Evolutionary conservation across 2,797 vertebrate species (phyloP).

Genomic region (Chelmon rostratus): DNA sequence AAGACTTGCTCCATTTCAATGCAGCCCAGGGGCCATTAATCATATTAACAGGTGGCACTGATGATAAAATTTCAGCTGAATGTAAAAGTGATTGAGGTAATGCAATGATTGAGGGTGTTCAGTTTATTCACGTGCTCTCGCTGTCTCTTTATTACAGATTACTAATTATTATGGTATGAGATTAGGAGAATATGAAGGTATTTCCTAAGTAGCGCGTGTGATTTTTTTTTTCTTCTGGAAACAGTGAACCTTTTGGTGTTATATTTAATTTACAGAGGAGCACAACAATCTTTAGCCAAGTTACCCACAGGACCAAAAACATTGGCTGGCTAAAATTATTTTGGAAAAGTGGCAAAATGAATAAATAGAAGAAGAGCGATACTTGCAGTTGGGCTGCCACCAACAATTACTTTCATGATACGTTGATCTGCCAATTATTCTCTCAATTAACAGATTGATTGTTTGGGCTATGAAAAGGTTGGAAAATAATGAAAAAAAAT

Average conservation of each 20-base stretch:
- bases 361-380: not conserved
- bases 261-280: slow-evolving; percentile 1
- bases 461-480: not conserved
- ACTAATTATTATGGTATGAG: slow-evolving; percentile 27
- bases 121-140: slow-evolving; percentile 40
- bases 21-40: slow-evolving; percentile 64
- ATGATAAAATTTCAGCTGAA: slow-evolving; percentile 70
- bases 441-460: not conserved
- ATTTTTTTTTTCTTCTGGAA: not conserved
- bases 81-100: slow-evolving; percentile 34
- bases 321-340: not conserved
- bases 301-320: not conserved
- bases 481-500: not conserved
- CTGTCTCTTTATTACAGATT: slow-evolving; percentile 31
- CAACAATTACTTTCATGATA: not conserved
- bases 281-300: not conserved
- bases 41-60: slow-evolving; percentile 74
- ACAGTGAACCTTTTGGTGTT: not conserved
- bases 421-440: not conserved
- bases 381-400: not conserved
- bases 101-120: not conserved
- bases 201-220: slow-evolving; percentile 15
- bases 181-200: slow-evolving; percentile 24
- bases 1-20: slow-evolving; percentile 45
- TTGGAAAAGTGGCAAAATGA: not conserved